Base-by-base conservation (phyloP, 2,797 vertebrate genomes). In the Philypnodon macrostomus region DNA sequence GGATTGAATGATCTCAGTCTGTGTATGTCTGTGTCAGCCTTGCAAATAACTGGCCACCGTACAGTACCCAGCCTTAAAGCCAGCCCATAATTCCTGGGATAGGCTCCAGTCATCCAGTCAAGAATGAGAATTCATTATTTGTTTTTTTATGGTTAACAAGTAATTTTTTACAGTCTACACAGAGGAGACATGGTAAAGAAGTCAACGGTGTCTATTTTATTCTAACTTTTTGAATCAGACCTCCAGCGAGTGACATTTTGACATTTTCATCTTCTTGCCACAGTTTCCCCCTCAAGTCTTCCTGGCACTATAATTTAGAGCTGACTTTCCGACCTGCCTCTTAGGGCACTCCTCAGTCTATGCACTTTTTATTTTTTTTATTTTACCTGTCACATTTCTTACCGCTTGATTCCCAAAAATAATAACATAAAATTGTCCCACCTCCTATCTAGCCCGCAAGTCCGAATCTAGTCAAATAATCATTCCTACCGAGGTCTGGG, bases 391-490 rank as follows among this genome's bases (percentile, higher is more conserved):
- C 86, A 83, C 73, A 80, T 77, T 75, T 73, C 73, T 70, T 47
- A 60, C 61, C 55, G 76, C 77, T 75, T 74, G 63, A 61, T 80
- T 73, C n/a, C 68, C 53, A 77, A 85, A 82, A 85, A 79, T 63
- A 77, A 76, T 78, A 40, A 59, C 46, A 57, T 63, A 60, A 64
- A 41, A 27, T n/a, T 46, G 47, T 63, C 58, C 35, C 67, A 61
- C 64, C 76, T 70, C 64, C 76, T 70, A 82, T 80, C 77, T n/a
- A 70, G 65, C 45, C 67, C 54, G 58, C 48, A 53, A 69, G 76
- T 86, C 88, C 51, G 60, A 89, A 89, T 91, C 84, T 84, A 77
- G 80, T 82, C 85, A 81, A 88, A 90, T 90, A 84, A 71, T n/a
- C n/a, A n/a, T n/a, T n/a, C n/a, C n/a, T 87, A 84, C 77, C 74